These are phyloP conservation scores for Apotomis capreana DNA, from an alignment of 2,888 invertebrate genomes.

Conservation along the genomic window DNA sequence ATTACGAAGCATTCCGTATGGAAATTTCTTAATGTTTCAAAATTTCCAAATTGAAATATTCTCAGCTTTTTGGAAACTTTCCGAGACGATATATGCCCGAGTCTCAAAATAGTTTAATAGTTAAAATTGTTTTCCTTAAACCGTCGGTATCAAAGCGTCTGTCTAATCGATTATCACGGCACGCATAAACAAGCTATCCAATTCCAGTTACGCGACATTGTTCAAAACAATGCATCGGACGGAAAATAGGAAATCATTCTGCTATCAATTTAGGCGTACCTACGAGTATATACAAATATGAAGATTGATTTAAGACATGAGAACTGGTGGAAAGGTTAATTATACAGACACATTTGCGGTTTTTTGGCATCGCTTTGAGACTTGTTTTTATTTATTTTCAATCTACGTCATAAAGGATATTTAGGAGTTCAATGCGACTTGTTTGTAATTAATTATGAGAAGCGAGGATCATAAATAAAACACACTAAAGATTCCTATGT, in stretches of 20 bases:
- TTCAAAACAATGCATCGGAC: not conserved
- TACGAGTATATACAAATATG: not conserved
- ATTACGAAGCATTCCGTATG: no score
- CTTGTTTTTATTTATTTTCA: not conserved
- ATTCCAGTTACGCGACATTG: not conserved
- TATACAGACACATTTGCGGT: not conserved
- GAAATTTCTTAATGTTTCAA: no score
- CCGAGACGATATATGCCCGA: no score
- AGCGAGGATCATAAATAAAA: no score
- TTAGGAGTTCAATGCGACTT: no score
- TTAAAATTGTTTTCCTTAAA: no score
- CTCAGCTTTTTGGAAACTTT: no score
- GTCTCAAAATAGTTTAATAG: no score
- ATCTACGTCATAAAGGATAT: not conserved
- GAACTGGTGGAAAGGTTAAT: no score
- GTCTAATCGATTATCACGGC: not conserved
- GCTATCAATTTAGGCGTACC: slow-evolving; percentile 6
- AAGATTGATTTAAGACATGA: not conserved
- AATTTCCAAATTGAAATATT: no score
- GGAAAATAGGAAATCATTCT: slow-evolving; percentile 10
- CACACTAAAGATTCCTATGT: no score
- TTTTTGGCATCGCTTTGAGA: not conserved
- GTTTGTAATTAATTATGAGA: no score
- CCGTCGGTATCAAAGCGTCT: not conserved
- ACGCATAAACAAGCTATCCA: not conserved